Base-by-base conservation (phyloP, 2,888 invertebrate species). In the Priocnemis perturbator region DNA sequence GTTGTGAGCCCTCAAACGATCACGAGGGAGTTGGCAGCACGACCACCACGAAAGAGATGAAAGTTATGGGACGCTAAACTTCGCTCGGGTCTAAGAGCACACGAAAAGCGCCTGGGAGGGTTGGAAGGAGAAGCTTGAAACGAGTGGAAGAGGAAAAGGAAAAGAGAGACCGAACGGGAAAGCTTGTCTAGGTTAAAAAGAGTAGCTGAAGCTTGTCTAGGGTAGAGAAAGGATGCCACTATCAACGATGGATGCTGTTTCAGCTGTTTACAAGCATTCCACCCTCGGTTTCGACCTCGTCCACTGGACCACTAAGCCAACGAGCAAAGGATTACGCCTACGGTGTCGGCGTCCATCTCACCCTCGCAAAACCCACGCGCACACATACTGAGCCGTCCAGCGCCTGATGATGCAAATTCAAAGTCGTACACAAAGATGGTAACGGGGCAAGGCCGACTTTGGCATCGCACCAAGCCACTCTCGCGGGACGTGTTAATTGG, bases 211-310 rank as follows among this genome's bases (percentile, higher is more conserved):
- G 37, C 37, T 9, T 37, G 37, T 11, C 37, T 37, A 37, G 37
- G 37, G 37, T 11, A 50, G 58, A 44, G 44, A 14, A 20, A 21
- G 26, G 37, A 7, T 1, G 57, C 59, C 45, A 4, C 56, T 17
- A 69, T 69, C 60, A 64, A 59, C 69, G 69, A 64, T 37, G 67
- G 72, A 69, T 75, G 81, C 81, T 77, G 81, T 65, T 73, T 81
- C 79, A 77, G 77, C 73, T 81, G 77, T 81, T 79, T 81, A 77
- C 81, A 81, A 69, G 67, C 69, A 56, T 64, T 65, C 19, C 61
- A 61, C 44, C 63, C 56, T 63, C 73, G 47, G 55, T 50, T 78
- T 71, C 65, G 68, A 74, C 71, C 78, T 74, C 77, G 70, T 71
- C 67, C 63, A 59, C 63, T 58, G 60, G 60, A 60, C 55, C 71